These are phyloP conservation scores for Toxonevra muliebris DNA, from an alignment of 2,888 invertebrate species.

Conservation along the genomic window DNA sequence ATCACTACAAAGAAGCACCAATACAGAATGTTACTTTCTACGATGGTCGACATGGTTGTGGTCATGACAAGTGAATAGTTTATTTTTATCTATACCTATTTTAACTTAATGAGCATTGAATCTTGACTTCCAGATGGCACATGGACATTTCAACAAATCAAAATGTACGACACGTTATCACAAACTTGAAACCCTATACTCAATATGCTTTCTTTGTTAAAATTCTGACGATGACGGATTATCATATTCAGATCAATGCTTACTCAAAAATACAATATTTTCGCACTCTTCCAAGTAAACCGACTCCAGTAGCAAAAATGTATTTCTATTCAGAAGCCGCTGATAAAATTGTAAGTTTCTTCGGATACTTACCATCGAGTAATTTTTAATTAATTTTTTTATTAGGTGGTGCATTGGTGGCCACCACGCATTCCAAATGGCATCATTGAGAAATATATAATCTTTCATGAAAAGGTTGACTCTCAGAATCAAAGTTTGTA, in stretches of 20 bases:
- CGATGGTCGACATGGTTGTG: constrained; percentile 91
- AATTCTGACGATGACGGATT: constrained; percentile 85
- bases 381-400: neutral
- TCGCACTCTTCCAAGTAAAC: constrained; percentile 69
- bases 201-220: constrained; percentile 94
- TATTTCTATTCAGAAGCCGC: constrained; percentile 52
- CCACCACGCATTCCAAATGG: constrained; percentile 58
- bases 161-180: constrained; percentile 70
- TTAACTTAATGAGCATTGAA: too few relatives aligned
- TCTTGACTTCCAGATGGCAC: constrained; percentile 70
- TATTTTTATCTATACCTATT: neutral
- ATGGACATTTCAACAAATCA: constrained; percentile 65
- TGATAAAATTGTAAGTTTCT: constrained; percentile 52
- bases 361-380: neutral
- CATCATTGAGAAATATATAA: constrained; percentile 49
- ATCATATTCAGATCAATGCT: constrained; percentile 74
- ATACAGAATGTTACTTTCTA: constrained; percentile 81
- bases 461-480: constrained; percentile 41
- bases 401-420: constrained; percentile 59
- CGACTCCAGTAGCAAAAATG: constrained; percentile 54
- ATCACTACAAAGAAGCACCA: constrained; percentile 83
- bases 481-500: constrained; percentile 32
- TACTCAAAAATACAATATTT: constrained; percentile 87
- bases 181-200: constrained; percentile 84
- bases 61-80: constrained; percentile 73